These are phyloP conservation scores for Macrotus californicus DNA, from an alignment of 2,113 vertebrate species.

Conservation along the genomic window DNA sequence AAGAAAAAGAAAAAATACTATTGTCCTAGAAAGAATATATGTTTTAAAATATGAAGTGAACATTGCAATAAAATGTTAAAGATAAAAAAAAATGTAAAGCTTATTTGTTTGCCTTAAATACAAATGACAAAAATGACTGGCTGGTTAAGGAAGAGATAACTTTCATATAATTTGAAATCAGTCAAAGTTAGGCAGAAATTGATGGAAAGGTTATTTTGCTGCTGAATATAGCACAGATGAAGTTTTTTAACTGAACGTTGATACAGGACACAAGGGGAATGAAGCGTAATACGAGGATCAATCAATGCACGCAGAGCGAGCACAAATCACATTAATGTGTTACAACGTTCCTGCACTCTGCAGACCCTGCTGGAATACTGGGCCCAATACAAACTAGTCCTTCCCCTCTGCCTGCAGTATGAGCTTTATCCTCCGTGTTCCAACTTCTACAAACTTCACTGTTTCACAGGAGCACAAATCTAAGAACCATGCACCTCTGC, in stretches of 20 bases:
- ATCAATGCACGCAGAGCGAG: background rate
- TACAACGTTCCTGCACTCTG: background rate
- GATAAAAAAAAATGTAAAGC: background rate
- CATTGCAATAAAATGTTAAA: background rate
- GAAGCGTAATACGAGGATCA: constrained; percentile 45
- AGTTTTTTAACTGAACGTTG: constrained; percentile 17
- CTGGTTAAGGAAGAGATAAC: background rate
- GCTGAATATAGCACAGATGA: background rate
- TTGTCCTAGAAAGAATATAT: background rate
- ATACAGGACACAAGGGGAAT: background rate
- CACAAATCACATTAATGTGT: constrained; percentile 27
- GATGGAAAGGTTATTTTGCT: background rate
- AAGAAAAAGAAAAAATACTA: background rate
- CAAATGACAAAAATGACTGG: background rate
- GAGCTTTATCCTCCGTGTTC: background rate
- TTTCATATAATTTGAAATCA: background rate
- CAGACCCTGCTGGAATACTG: background rate
- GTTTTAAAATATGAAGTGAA: background rate
- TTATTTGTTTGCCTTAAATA: background rate
- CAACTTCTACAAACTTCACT: background rate
- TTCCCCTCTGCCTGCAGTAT: background rate
- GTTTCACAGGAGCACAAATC: background rate
- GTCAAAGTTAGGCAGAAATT: background rate
- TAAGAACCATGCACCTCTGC: background rate
- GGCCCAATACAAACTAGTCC: background rate